Percentiles rank a stretch among this genome's conserved stretches.
Evolutionary conservation across 2,888 invertebrate species (phyloP).

Genomic region (Copidosoma aretas): DNA sequence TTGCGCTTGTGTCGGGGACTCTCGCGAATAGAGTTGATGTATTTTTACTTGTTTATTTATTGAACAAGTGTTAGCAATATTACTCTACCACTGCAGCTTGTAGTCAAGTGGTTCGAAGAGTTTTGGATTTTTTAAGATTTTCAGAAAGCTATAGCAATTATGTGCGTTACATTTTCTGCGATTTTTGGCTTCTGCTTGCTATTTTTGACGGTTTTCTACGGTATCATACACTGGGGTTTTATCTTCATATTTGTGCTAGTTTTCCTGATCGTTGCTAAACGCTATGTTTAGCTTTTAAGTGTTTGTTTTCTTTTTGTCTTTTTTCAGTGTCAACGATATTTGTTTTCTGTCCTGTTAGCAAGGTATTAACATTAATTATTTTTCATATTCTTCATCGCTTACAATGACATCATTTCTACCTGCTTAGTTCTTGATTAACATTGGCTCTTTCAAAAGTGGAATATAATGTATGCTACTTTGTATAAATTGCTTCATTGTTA

Average conservation of each 20-base stretch:
- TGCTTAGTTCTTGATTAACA: background rate
- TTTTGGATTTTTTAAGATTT: no score
- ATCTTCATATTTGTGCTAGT: conserved; percentile 9
- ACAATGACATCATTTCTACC: background rate
- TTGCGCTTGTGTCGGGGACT: no score
- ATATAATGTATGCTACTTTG: background rate
- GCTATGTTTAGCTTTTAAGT: background rate
- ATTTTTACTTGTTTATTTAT: no score
- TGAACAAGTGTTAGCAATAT: no score
- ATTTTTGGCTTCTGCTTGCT: conserved; percentile 9
- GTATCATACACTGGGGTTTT: conserved; percentile 24
- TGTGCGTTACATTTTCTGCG: conserved; percentile 13
- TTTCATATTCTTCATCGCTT: background rate
- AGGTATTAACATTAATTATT: background rate
- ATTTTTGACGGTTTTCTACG: background rate
- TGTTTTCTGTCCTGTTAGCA: background rate
- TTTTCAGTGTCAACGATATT: background rate
- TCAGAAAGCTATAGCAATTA: background rate
- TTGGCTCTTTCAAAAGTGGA: background rate
- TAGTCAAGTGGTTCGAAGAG: no score
- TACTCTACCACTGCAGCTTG: no score
- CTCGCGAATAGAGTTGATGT: no score
- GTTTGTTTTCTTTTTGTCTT: background rate
- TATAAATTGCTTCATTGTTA: background rate
- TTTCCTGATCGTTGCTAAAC: conserved; percentile 1